Percentiles rank a stretch among this genome's conserved stretches.
phyloP scores from a whole-genome alignment of 2,888 invertebrate species.

The Dione juno region DNA sequence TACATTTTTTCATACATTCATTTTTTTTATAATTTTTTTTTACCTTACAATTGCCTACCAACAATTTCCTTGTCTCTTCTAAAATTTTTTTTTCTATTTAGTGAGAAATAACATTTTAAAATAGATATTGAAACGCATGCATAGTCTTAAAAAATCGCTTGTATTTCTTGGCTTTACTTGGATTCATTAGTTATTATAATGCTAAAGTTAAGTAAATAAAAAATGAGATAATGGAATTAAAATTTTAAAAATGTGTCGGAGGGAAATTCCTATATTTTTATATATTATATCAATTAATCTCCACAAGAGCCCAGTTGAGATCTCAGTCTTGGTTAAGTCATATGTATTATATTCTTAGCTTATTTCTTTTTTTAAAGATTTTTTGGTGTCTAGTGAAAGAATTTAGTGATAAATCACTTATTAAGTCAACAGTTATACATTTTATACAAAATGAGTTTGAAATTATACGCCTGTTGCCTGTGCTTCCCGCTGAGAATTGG shows the following conservation, averaged over 20 bases:
- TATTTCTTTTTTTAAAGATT: background rate
- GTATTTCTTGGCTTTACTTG: too few relatives aligned
- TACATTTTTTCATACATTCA: too few relatives aligned
- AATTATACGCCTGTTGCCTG: conserved; percentile 36
- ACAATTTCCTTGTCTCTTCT: too few relatives aligned
- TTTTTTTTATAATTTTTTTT: too few relatives aligned
- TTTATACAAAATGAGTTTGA: conserved; percentile 14
- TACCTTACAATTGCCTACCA: too few relatives aligned
- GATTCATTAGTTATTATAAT: background rate
- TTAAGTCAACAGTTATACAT: background rate
- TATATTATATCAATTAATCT: background rate
- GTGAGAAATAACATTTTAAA: too few relatives aligned
- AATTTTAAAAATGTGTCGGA: background rate
- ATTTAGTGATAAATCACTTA: background rate
- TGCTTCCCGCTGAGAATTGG: conserved; percentile 45
- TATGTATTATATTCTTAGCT: background rate
- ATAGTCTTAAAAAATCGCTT: background rate
- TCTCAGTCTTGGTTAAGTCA: background rate
- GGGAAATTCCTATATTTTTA: conserved; percentile 8
- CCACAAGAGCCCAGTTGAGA: background rate
- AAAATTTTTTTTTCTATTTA: too few relatives aligned
- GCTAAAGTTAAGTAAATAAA: conserved; percentile 11
- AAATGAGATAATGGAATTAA: background rate
- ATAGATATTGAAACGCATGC: background rate
- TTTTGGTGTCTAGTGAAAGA: background rate